These are phyloP conservation scores for Brachionus koreanus DNA, from an alignment of 1,140 invertebrate genomes.

Conservation along the genomic window DNA sequence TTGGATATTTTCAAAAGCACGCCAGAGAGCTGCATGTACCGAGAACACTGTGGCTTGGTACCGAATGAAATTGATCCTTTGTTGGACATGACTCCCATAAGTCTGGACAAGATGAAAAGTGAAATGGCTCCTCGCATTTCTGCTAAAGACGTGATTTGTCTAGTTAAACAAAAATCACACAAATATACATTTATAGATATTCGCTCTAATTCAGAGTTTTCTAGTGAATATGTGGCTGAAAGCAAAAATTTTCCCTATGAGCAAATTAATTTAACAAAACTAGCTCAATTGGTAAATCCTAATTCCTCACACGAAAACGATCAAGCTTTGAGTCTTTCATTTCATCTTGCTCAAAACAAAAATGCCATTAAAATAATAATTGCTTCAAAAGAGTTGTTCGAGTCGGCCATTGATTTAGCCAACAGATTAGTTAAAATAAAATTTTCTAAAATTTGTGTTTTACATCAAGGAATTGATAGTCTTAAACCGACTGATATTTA, in stretches of 20 bases:
- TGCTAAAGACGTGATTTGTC: slow-evolving; percentile 72
- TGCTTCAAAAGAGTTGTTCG: background rate
- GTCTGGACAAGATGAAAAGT: slow-evolving; percentile 66
- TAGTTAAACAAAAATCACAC: slow-evolving; percentile 54
- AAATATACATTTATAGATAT: slow-evolving; percentile 69
- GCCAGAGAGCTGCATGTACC: slow-evolving; percentile 78
- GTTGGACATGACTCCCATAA: slow-evolving; percentile 65
- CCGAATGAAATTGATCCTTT: background rate
- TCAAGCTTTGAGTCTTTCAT: background rate
- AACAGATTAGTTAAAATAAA: slow-evolving; percentile 59
- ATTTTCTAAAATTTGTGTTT: slow-evolving; percentile 60
- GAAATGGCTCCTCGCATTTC: slow-evolving; percentile 78
- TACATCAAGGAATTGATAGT: slow-evolving; percentile 63
- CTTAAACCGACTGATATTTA: slow-evolving; percentile 54
- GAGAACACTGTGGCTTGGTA: slow-evolving; percentile 66
- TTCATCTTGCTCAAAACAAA: background rate
- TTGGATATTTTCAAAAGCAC: slow-evolving; percentile 78
- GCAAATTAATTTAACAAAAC: background rate
- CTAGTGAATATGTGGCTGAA: slow-evolving; percentile 44
- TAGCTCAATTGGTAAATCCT: background rate
- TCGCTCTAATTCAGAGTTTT: slow-evolving; percentile 68
- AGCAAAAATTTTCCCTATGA: slow-evolving; percentile 39
- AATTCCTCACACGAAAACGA: background rate
- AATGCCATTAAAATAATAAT: slow-evolving; percentile 31
- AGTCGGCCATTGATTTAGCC: slow-evolving; percentile 59